Conservation (phyloP, 2,888 invertebrate species). For the Desoria tigrina region DNA sequence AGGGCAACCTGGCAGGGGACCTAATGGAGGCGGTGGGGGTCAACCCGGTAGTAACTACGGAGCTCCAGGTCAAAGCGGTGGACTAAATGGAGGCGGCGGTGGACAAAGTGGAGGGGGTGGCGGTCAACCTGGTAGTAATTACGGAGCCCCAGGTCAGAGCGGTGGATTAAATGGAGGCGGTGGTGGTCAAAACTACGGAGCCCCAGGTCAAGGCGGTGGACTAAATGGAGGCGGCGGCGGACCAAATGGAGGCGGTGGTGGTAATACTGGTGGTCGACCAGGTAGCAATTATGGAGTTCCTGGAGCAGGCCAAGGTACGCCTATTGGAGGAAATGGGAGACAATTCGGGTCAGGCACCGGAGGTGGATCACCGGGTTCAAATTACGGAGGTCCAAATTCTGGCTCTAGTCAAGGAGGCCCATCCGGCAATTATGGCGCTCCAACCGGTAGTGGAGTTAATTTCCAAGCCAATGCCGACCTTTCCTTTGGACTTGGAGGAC, state of each 20-base stretch:
- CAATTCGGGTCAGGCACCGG: neutral
- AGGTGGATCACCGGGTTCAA: conserved; percentile 8
- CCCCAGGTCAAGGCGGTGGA: neutral
- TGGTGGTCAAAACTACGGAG: conserved; percentile 2
- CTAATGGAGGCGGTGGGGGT: neutral
- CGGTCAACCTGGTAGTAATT: too few relatives aligned
- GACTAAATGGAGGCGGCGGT: neutral
- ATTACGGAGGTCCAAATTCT: conserved; percentile 21
- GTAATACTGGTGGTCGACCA: conserved; percentile 12
- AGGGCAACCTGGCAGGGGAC: neutral
- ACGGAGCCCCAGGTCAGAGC: neutral
- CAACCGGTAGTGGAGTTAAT: conserved; percentile 2
- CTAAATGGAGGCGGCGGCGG: neutral
- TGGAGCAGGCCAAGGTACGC: conserved; percentile 4
- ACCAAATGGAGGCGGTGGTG: neutral
- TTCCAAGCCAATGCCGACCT: neutral
- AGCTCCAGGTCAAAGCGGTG: neutral
- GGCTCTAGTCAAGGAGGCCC: conserved; percentile 14
- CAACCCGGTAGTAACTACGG: conserved; percentile 12
- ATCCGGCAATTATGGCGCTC: conserved; percentile 12
- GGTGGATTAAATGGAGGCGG: neutral
- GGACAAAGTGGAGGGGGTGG: neutral
- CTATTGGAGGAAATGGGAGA: conserved; percentile 5
- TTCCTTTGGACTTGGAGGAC: neutral
- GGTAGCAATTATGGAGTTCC: conserved; percentile 29